Conservation (phyloP, 92 coral and sea anemone genomes). For the Phenganax marumi region DNA sequence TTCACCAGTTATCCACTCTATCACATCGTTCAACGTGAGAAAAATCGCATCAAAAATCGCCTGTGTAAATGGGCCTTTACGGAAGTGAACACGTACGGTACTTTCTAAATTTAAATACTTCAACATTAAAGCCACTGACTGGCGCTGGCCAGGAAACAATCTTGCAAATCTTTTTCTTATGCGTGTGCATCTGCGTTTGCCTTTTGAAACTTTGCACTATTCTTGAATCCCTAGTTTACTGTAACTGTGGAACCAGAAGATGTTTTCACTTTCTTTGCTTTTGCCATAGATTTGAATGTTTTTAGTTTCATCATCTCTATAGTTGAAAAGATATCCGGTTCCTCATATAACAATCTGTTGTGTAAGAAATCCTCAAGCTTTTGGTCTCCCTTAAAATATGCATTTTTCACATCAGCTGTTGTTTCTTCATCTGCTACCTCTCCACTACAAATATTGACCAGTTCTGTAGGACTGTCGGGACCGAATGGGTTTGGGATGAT, state of each 20-base stretch:
- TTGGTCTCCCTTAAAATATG: slow-evolving; percentile 17
- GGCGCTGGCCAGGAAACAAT: too few species aligned
- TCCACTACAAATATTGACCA: slow-evolving; percentile 10
- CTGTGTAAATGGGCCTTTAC: too few species aligned
- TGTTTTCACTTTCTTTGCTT: slow-evolving; percentile 9
- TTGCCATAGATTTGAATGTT: slow-evolving; percentile 10
- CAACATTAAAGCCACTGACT: too few species aligned
- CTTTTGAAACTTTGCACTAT: too few species aligned
- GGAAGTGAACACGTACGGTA: too few species aligned
- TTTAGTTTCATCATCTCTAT: neutral
- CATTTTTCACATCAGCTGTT: slow-evolving; percentile 10
- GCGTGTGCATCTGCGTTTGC: too few species aligned
- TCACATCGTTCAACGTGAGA: too few species aligned
- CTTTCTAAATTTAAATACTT: too few species aligned
- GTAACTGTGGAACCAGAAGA: slow-evolving; percentile 26
- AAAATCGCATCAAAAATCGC: too few species aligned
- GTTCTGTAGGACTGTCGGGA: slow-evolving; percentile 3
- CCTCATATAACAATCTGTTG: neutral
- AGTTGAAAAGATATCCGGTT: slow-evolving; percentile 8
- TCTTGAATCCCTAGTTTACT: too few species aligned
- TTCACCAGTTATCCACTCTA: too few species aligned
- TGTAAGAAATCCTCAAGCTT: slow-evolving; percentile 9
- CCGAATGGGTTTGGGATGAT: slow-evolving; percentile 13
- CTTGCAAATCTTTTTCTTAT: too few species aligned
- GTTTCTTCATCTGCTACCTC: slow-evolving; percentile 17